phyloP scores from a whole-genome alignment of 2,888 invertebrate genomes.

The Eupithecia dodoneata region DNA sequence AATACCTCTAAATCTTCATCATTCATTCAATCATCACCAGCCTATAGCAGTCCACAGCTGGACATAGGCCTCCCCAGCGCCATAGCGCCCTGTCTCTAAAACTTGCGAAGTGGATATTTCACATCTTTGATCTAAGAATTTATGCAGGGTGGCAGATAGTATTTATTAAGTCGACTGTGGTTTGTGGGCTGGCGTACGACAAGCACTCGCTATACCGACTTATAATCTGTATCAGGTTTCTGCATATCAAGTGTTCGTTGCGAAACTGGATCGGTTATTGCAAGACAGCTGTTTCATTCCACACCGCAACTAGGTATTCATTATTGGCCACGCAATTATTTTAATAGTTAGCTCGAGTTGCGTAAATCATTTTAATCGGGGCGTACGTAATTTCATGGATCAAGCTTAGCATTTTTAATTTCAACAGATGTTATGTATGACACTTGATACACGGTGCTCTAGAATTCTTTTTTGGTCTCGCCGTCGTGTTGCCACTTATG shows the following conservation, averaged over 20 bases:
- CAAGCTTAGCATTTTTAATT: not conserved
- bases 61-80: too few relatives aligned
- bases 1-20: not conserved
- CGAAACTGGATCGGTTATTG: slow-evolving; percentile 61
- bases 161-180: slow-evolving; percentile 33
- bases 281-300: slow-evolving; percentile 61
- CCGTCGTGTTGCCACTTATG: not conserved
- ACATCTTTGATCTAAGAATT: not conserved
- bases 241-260: slow-evolving; percentile 70
- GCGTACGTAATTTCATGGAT: slow-evolving; percentile 29
- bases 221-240: slow-evolving; percentile 73
- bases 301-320: slow-evolving; percentile 47
- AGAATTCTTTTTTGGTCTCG: not conserved
- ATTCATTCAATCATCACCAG: too few relatives aligned
- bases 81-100: too few relatives aligned
- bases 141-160: not conserved
- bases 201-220: slow-evolving; percentile 66
- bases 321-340: slow-evolving; percentile 49
- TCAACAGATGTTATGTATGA: slow-evolving; percentile 2
- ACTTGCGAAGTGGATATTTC: not conserved
- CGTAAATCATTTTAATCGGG: slow-evolving; percentile 35
- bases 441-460: not conserved
- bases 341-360: slow-evolving; percentile 40
- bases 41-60: too few relatives aligned
- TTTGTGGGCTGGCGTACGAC: slow-evolving; percentile 65